Evolutionary conservation across 2,797 vertebrate species (phyloP), one percentile per base, ranked within the genome.

Genomic region (Halcyon chelicuti): DNA sequence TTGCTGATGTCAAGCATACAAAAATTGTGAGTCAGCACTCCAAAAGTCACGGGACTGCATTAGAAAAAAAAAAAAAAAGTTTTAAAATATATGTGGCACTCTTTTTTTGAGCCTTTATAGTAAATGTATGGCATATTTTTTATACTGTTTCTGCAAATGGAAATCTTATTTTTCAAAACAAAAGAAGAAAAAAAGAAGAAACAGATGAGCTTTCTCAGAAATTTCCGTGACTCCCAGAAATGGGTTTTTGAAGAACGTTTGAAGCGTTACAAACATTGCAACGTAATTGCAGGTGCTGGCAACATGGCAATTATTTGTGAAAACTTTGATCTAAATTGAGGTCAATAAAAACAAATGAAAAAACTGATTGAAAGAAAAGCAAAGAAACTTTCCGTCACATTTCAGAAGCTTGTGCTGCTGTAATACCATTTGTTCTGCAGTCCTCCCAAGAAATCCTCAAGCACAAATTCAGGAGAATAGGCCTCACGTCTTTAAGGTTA

Each of bases 1-100:
- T 96, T 96, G 95, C 94, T 96, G 92, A 96, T 96, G 94, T 96
- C 94, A 96, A 94, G 86, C 85, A 79, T 88, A 71, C 52, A 96
- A 73, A 94, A 96, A 86, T 65, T 40, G 1, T 96, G 93, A 97
- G 83, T 97, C 94, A 96, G 94, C 95, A 90, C 75, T 72, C 46
- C 47, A 73, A 76, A 95, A 94, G 70, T 95, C 94, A 94, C 23
- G 57, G 73, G 96, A 94, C 70, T 76, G 12, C 23, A 49, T 63
- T 8, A 54, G 40, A 47, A 55, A 57, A 40, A 51, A 47, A 46
- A 13, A 28, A 11, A 54, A 19, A 29, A 52, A 29, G 25, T 17
- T 80, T 83, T 47, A 63, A 93, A 84, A 84, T 66, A 46, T 40
- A 31, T 4, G 0, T 88, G 52, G 1, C 54, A 47, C n/a, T 54